Conservation (phyloP, 2,888 invertebrate species). For the Drosophila neotestacea region DNA sequence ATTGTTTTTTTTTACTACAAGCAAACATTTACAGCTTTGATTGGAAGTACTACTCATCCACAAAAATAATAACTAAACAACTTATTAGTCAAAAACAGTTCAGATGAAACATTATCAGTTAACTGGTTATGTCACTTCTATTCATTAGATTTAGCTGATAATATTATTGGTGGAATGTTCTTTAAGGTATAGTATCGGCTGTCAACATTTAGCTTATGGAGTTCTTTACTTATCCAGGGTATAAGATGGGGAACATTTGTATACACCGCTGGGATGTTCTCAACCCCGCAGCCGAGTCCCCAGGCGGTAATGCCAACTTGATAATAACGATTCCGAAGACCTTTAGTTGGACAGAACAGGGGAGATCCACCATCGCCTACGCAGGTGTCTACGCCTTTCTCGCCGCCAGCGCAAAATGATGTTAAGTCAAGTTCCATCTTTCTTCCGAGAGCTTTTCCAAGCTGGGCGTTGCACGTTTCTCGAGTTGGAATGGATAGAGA, state of each 20-base stretch:
- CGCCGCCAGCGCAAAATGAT: conserved; percentile 92
- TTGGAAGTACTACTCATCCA: too few species aligned
- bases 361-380: conserved; percentile 91
- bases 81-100: too few species aligned
- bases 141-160: too few species aligned
- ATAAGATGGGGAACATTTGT: conserved; percentile 87
- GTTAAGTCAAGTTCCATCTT: conserved; percentile 88
- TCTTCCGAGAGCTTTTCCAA: conserved; percentile 88
- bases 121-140: too few species aligned
- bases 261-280: conserved; percentile 89
- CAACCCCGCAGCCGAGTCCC: conserved; percentile 91
- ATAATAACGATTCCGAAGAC: conserved; percentile 56
- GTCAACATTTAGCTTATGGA: neutral
- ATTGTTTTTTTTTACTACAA: too few species aligned
- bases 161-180: neutral
- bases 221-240: conserved; percentile 22
- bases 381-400: conserved; percentile 89
- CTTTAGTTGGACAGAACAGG: conserved; percentile 88
- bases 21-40: too few species aligned
- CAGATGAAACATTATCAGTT: too few species aligned
- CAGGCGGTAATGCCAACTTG: conserved; percentile 90
- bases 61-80: too few species aligned
- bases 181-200: neutral
- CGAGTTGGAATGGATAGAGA: conserved; percentile 89
- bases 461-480: conserved; percentile 83